Evolutionary conservation across 2,797 vertebrate species (phyloP).

Genomic region (Hapalemur alaotrensis): DNA sequence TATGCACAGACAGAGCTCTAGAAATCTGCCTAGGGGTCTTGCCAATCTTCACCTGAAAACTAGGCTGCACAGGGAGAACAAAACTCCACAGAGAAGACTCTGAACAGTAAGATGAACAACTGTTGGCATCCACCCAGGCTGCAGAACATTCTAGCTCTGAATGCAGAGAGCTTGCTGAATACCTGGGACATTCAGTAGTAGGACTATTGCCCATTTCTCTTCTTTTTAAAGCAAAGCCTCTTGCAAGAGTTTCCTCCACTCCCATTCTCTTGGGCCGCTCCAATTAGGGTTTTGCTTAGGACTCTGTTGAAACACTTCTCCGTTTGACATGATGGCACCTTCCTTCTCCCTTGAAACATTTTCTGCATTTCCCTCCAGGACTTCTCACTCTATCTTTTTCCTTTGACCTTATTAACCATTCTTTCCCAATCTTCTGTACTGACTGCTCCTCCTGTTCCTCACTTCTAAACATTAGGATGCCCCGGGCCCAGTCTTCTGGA

Average conservation of each 20-base stretch:
- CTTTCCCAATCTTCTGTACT: not conserved
- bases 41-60: not conserved
- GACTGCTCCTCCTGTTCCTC: not conserved
- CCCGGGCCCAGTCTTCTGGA: not conserved
- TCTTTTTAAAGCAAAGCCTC: not conserved
- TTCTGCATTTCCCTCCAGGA: not conserved
- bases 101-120: no score
- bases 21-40: not conserved
- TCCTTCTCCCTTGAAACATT: not conserved
- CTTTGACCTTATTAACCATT: not conserved
- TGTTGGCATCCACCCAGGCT: not conserved
- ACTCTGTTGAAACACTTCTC: not conserved
- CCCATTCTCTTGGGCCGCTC: not conserved
- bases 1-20: not conserved
- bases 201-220: not conserved
- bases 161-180: not conserved
- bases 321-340: rapidly evolving
- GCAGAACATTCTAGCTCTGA: not conserved
- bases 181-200: not conserved
- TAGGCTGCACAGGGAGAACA: not conserved
- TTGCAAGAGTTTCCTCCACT: not conserved
- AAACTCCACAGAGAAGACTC: not conserved
- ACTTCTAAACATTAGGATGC: not conserved
- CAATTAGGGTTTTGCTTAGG: no score
- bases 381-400: not conserved